Percentiles rank a stretch among this genome's conserved stretches.
Conservation (phyloP, 2,888 invertebrate genomes). For the Electrophaes corylata region DNA sequence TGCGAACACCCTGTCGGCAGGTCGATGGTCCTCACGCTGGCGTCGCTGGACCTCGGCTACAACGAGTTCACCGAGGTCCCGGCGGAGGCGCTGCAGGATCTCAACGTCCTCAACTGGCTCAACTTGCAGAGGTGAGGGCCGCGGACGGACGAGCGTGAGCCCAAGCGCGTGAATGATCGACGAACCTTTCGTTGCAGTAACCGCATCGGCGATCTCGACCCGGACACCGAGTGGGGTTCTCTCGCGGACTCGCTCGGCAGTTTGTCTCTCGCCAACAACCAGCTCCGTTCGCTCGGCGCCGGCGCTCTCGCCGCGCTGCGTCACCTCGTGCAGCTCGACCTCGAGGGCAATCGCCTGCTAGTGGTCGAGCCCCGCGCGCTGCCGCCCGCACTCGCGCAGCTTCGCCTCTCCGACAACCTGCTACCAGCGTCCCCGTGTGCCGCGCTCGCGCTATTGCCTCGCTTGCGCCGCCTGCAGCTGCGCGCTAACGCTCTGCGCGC, state of each 20-base stretch:
- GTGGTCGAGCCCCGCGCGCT: constrained; percentile 81
- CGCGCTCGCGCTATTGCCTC: constrained; percentile 71
- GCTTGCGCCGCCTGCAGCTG: constrained; percentile 86
- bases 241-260: constrained; percentile 88
- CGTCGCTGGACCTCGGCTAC: constrained; percentile 90
- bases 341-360: constrained; percentile 88
- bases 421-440: constrained; percentile 85
- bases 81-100: constrained; percentile 85
- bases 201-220: constrained; percentile 78
- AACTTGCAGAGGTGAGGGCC: constrained; percentile 88
- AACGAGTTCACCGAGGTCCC: constrained; percentile 89
- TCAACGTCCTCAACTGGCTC: constrained; percentile 89
- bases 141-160: neutral
- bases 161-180: neutral
- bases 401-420: constrained; percentile 88
- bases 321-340: constrained; percentile 82
- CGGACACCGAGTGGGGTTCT: constrained; percentile 87
- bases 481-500: constrained; percentile 65
- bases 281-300: constrained; percentile 78
- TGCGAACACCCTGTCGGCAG: constrained; percentile 67
- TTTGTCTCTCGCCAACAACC: constrained; percentile 90
- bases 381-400: constrained; percentile 85
- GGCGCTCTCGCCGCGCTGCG: constrained; percentile 86
- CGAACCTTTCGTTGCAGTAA: constrained; percentile 83
- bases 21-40: constrained; percentile 89